These are phyloP conservation scores for Penaeus chinensis DNA, from an alignment of 1,140 invertebrate species.

Conservation along the genomic window DNA sequence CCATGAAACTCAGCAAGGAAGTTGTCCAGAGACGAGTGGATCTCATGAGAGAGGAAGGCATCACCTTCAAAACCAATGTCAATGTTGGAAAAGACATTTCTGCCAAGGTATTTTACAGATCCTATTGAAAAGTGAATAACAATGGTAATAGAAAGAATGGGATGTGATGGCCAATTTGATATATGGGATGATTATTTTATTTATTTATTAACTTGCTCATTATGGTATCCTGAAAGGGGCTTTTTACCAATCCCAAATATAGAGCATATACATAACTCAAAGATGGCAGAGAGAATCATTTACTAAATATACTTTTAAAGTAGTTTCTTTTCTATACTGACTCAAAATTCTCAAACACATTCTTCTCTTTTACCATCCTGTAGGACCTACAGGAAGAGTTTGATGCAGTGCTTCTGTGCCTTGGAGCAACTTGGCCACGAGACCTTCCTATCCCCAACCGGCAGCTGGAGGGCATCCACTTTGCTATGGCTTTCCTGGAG, in stretches of 20 bases:
- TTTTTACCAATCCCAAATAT: too few species aligned
- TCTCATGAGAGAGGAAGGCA: constrained; percentile 89
- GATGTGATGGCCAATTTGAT: too few species aligned
- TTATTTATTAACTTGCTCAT: too few species aligned
- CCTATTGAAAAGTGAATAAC: neutral
- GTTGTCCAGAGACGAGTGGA: constrained; percentile 91
- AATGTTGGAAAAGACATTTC: constrained; percentile 93
- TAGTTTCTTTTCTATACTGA: constrained; percentile 17
- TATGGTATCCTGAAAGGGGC: too few species aligned
- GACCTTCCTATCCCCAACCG: constrained; percentile 89
- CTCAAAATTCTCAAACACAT: neutral
- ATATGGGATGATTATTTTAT: too few species aligned
- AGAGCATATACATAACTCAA: too few species aligned
- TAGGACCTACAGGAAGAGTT: constrained; percentile 78
- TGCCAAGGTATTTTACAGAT: constrained; percentile 67
- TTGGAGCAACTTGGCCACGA: constrained; percentile 96
- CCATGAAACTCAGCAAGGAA: constrained; percentile 95
- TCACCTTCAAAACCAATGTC: constrained; percentile 88
- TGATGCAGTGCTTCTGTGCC: constrained; percentile 90
- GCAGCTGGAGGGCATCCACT: constrained; percentile 91
- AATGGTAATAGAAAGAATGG: too few species aligned
- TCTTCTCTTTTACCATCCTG: constrained; percentile 53
- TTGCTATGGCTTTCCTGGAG: constrained; percentile 97
- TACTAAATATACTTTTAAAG: too few species aligned
- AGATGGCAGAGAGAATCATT: too few species aligned